Base-by-base conservation (phyloP, 1,140 invertebrate species). In the Diprion similis region DNA sequence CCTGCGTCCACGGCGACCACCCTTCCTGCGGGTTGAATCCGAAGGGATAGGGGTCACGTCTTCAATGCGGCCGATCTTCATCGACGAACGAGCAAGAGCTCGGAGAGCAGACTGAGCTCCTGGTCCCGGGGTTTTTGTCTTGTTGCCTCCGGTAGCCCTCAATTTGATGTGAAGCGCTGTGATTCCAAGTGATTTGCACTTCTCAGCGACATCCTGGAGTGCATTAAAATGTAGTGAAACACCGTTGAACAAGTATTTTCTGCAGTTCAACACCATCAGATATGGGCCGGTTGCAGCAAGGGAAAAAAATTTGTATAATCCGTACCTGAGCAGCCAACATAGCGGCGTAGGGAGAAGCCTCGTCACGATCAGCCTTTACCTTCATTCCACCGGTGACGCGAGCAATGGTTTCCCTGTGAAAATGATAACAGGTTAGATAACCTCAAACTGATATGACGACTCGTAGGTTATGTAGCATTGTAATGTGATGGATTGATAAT, bases 361-460 rank as follows among this genome's bases (percentile, higher is more conserved):
- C 99, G 90, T 99, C 99, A 91, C 99, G 93, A 90, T 99, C 99
- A 83, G 98, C 98, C 89, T 99, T 99, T 0, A 99, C 99, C 91
- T 99, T 99, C 99, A 99, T 99, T 74, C 99, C 99, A 87, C 99
- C 99, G 83, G 99, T 99, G 47, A 99, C 96, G 83, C 98, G 92
- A 73, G 96, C 95, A 84, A 99, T 99, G 3, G 98, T 99, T 95
- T 99, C 98, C 83, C 97, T 95, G 76, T n/a, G 83, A 76, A 78
- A 76, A 67, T 71, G 75, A 64, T 46, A 15, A 18, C 59, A 45
- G 73, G 47, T 45, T 10, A 73, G 19, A 11, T n/a, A 77, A 71
- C 17, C 15, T 68, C 19, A 46, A 51, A 70, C 37, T 68, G 18
- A 11, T 4, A 15, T 10, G 0, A 15, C 9, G 37, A 19, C 8